Evolutionary conservation across 1,140 invertebrate genomes (phyloP).

Genomic region (Lycorma delicatula): DNA sequence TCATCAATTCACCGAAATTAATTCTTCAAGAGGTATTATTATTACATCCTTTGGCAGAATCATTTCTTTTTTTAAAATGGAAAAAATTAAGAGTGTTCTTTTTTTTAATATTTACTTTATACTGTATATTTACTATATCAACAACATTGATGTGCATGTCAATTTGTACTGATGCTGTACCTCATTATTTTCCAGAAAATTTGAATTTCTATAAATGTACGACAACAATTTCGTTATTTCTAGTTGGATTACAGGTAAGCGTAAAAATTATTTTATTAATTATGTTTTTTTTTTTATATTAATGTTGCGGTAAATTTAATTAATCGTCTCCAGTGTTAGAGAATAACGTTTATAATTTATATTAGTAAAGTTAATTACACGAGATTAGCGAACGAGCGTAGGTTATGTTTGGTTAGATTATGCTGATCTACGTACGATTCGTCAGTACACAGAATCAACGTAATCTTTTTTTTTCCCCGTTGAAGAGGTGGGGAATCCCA

Average conservation of each 20-base stretch:
- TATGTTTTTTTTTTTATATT: background rate
- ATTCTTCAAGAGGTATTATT: conserved; percentile 34
- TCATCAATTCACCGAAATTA: conserved; percentile 41
- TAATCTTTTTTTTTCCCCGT: too few relatives aligned
- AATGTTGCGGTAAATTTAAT: too few relatives aligned
- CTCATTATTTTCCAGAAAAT: background rate
- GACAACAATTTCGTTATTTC: background rate
- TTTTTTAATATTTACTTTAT: conserved; percentile 36
- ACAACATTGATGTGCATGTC: conserved; percentile 28
- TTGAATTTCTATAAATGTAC: background rate
- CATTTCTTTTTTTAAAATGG: conserved; percentile 44
- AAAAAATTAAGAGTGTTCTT: conserved; percentile 38
- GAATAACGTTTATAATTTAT: too few relatives aligned
- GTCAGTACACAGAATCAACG: too few relatives aligned
- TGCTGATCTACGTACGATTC: too few relatives aligned
- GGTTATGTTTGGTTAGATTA: too few relatives aligned
- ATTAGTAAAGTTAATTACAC: too few relatives aligned
- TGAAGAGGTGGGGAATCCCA: too few relatives aligned
- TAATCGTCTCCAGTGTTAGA: too few relatives aligned
- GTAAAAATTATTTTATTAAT: background rate
- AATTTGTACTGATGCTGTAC: background rate
- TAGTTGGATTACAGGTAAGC: background rate
- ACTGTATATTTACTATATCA: conserved; percentile 35
- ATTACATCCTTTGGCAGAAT: conserved; percentile 40
- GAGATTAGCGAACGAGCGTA: too few relatives aligned